phyloP scores from a whole-genome alignment of 2,113 vertebrate genomes.

The Chlorodrepanis virens region DNA sequence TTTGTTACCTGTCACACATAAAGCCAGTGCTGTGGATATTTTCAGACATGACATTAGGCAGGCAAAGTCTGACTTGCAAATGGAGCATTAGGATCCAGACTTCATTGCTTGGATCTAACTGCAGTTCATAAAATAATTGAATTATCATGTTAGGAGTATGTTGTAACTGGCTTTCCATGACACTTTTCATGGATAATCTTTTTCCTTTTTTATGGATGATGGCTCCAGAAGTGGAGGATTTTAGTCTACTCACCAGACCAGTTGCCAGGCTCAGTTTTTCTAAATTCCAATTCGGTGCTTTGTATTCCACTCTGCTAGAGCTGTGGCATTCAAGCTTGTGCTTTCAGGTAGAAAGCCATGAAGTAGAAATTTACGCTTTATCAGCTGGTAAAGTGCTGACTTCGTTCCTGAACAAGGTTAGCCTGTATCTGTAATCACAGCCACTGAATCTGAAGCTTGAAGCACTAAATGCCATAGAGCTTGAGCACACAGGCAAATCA shows the following conservation, averaged over 20 bases:
- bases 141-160: neutral
- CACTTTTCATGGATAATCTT: neutral
- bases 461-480: neutral
- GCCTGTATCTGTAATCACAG: neutral
- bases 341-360: neutral
- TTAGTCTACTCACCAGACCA: neutral
- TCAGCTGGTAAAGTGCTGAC: neutral
- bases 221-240: neutral
- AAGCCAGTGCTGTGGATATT: neutral
- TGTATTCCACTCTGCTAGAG: neutral
- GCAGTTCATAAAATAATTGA: neutral
- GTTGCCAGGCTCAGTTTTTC: neutral
- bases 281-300: neutral
- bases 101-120: neutral
- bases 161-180: neutral
- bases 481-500: neutral
- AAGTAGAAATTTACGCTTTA: neutral
- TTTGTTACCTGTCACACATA: neutral
- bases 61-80: neutral
- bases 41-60: neutral
- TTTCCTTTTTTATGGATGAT: neutral
- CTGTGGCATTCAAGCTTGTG: neutral
- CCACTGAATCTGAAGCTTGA: neutral
- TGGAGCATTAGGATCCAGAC: neutral
- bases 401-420: neutral